Percentiles rank a stretch among this genome's conserved stretches.
Conservation (phyloP, 2,888 invertebrate genomes). For the Dicranocentrus wangi region DNA sequence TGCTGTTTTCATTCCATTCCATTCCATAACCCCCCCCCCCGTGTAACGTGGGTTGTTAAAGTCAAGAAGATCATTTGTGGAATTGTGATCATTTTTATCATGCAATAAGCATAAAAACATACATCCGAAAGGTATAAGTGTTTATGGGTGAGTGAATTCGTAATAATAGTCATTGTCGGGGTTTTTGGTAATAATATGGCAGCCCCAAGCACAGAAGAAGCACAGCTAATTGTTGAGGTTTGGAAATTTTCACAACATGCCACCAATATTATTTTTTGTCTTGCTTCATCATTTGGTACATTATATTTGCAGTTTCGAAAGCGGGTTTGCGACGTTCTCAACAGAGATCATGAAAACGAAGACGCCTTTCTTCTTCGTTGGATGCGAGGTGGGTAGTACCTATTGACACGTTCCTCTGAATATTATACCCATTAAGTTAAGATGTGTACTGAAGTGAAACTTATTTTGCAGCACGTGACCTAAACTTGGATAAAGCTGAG, state of each 20-base stretch:
- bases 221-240: background rate
- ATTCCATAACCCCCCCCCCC: no score
- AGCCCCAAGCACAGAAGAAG: background rate
- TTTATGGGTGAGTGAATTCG: no score
- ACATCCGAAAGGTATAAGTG: background rate
- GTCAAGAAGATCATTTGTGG: background rate
- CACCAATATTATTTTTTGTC: background rate
- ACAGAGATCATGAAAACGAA: background rate
- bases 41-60: no score
- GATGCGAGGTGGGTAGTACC: constrained; percentile 50
- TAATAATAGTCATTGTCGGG: no score
- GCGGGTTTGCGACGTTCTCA: constrained; percentile 20
- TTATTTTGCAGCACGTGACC: constrained; percentile 31
- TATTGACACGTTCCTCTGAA: background rate
- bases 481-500: constrained; percentile 21
- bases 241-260: background rate
- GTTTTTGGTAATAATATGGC: no score
- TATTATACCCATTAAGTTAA: background rate
- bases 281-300: background rate
- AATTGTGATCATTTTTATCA: background rate
- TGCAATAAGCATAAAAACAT: background rate
- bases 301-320: constrained; percentile 20
- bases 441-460: background rate
- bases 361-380: constrained; percentile 44
- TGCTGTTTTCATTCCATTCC: no score